phyloP scores from a whole-genome alignment of 1,140 invertebrate genomes.

The Zophobas morio region DNA sequence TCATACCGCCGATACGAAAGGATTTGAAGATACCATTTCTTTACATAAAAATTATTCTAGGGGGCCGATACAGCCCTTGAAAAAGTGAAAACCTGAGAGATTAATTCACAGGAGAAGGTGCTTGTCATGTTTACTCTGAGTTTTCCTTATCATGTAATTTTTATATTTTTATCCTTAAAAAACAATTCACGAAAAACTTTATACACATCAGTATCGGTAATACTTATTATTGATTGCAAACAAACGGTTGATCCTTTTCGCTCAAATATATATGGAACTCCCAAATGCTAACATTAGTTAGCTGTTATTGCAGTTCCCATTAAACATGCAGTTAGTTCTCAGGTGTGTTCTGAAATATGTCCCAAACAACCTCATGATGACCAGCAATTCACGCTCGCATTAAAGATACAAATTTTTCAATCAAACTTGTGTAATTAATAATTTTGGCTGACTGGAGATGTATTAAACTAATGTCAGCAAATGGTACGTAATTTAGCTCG shows the following conservation, averaged over 20 bases:
- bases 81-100: too few species aligned
- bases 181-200: too few species aligned
- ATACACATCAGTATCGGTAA: too few species aligned
- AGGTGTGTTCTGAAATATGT: constrained; percentile 45
- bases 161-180: too few species aligned
- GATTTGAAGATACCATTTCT: too few species aligned
- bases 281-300: constrained; percentile 25
- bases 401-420: constrained; percentile 48
- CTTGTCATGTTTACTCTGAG: too few species aligned
- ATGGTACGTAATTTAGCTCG: constrained; percentile 27
- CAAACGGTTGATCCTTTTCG: not conserved
- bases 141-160: too few species aligned
- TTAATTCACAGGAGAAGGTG: too few species aligned
- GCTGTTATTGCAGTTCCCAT: constrained; percentile 36
- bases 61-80: too few species aligned
- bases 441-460: constrained; percentile 25
- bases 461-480: constrained; percentile 46
- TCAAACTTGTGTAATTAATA: constrained; percentile 47
- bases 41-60: too few species aligned
- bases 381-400: constrained; percentile 42
- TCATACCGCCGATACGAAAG: too few species aligned
- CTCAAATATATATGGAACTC: not conserved
- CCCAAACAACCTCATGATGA: constrained; percentile 37
- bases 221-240: not conserved
- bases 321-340: constrained; percentile 31